Evolutionary conservation across 2,888 invertebrate genomes (phyloP).

Genomic region (Platypus cylindrus): DNA sequence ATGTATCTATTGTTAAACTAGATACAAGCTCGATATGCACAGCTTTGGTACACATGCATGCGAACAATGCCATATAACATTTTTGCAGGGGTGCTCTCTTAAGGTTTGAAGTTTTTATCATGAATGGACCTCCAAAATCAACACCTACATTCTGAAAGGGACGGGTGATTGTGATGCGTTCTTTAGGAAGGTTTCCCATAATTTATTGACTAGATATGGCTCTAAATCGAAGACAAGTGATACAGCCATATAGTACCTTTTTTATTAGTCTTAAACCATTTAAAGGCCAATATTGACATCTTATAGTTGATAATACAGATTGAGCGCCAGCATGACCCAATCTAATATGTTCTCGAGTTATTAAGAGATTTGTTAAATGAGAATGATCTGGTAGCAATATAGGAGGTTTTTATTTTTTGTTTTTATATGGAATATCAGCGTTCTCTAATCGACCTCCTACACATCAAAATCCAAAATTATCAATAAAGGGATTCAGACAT

Average conservation of each 20-base stretch:
- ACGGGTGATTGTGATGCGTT: constrained; percentile 5
- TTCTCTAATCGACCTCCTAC: constrained; percentile 12
- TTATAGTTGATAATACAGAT: too few relatives aligned
- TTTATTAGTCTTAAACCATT: too few relatives aligned
- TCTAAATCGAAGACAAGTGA: constrained; percentile 12
- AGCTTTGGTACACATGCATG: constrained; percentile 11
- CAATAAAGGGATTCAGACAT: constrained; percentile 13
- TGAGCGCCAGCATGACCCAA: too few relatives aligned
- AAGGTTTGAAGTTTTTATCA: constrained; percentile 4
- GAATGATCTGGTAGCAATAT: too few relatives aligned
- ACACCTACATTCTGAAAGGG: constrained; percentile 12
- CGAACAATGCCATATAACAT: constrained; percentile 8
- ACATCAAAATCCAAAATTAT: constrained; percentile 8
- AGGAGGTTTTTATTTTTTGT: too few relatives aligned
- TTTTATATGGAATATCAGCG: constrained; percentile 7
- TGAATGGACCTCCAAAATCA: constrained; percentile 17
- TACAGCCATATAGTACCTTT: constrained; percentile 11
- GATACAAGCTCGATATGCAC: too few relatives aligned
- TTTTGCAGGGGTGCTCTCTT: neutral
- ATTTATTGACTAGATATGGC: constrained; percentile 7
- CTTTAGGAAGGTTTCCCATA: constrained; percentile 14
- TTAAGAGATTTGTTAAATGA: too few relatives aligned
- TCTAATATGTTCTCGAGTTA: too few relatives aligned
- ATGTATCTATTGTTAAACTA: constrained; percentile 11
- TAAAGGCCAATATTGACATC: too few relatives aligned